Evolutionary conservation across 2,797 vertebrate species (phyloP).

Genomic region (Melanogrammus aeglefinus): DNA sequence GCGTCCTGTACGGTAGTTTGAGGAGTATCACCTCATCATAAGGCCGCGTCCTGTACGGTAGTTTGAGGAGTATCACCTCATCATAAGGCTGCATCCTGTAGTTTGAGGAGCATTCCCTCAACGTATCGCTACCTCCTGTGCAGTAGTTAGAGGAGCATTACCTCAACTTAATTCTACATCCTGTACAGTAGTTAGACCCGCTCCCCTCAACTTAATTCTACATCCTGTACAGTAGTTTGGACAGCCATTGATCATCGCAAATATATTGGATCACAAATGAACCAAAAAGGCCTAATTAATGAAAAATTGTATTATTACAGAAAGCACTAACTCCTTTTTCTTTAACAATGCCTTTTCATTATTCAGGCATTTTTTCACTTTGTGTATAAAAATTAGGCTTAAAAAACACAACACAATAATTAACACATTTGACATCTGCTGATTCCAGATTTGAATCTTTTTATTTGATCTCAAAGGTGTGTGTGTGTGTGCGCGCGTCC

Average conservation of each 20-base stretch:
- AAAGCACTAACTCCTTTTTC: not conserved
- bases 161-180: slow-evolving; percentile 43
- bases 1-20: not conserved
- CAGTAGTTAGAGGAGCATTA: slow-evolving; percentile 64
- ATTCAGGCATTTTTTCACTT: not conserved
- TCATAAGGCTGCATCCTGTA: slow-evolving; percentile 58
- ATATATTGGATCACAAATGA: not conserved
- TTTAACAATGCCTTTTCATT: not conserved
- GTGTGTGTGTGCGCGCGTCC: not conserved
- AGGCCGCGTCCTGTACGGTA: too few species aligned
- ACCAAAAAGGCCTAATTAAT: too few species aligned
- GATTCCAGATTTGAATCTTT: not conserved
- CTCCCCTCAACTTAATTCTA: slow-evolving; percentile 57
- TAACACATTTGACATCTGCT: not conserved
- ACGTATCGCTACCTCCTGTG: slow-evolving; percentile 58
- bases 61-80: slow-evolving; percentile 67
- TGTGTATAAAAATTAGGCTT: not conserved
- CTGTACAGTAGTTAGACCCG: not conserved
- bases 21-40: not conserved
- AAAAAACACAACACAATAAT: not conserved
- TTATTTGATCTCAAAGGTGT: not conserved
- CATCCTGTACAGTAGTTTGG: not conserved
- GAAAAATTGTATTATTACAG: too few species aligned
- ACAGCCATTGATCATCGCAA: not conserved
- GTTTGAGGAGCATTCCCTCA: slow-evolving; percentile 72